Evolutionary conservation across 2,113 vertebrate genomes (phyloP).

Genomic region (Gnathonemus longibarbis): DNA sequence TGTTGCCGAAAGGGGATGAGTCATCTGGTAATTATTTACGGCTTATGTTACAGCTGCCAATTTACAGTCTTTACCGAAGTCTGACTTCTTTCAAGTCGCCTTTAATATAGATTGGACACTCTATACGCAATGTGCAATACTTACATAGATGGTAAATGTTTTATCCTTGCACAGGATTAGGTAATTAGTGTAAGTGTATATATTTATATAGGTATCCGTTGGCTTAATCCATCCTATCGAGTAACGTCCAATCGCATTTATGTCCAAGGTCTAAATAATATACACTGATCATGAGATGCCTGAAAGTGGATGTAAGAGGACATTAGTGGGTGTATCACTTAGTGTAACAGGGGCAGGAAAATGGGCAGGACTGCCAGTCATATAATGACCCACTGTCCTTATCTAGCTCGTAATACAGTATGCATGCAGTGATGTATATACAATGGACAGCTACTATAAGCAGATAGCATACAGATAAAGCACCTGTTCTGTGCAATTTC

Average conservation of each 20-base stretch:
- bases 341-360: too few relatives aligned
- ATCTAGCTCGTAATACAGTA: too few relatives aligned
- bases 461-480: not conserved
- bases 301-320: not conserved
- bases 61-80: not conserved
- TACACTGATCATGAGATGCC: not conserved
- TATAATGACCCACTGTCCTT: too few relatives aligned
- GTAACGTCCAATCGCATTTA: not conserved
- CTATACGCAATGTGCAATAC: not conserved
- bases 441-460: not conserved
- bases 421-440: too few relatives aligned
- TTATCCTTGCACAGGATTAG: not conserved
- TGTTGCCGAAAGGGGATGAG: not conserved
- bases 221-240: not conserved
- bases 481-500: not conserved
- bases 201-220: too few relatives aligned
- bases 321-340: not conserved
- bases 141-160: not conserved
- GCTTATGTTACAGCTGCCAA: not conserved
- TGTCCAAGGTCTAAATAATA: too few relatives aligned
- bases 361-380: too few relatives aligned
- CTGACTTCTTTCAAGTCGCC: not conserved
- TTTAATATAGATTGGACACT: not conserved
- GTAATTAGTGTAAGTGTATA: not conserved
- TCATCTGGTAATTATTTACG: not conserved